These are phyloP conservation scores for Cyanoderma ruficeps DNA, from an alignment of 2,113 vertebrate genomes.

Conservation along the genomic window DNA sequence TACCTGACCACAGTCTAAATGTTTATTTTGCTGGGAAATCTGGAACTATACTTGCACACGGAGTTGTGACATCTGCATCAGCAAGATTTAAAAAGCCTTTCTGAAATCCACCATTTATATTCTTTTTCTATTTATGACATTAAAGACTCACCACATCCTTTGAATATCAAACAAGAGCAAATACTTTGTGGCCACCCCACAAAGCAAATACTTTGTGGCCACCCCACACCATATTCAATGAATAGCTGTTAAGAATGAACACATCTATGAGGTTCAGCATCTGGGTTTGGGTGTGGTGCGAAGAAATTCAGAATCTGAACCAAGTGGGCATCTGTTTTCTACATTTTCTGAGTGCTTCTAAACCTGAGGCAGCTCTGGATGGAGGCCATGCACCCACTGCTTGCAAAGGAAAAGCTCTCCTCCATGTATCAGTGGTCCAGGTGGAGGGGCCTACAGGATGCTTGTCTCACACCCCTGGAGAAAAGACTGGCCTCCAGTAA, in stretches of 20 bases:
- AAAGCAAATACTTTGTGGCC: background rate
- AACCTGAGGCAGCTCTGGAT: background rate
- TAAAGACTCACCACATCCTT: background rate
- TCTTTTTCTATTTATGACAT: background rate
- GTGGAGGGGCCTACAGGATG: background rate
- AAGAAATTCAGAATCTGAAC: background rate
- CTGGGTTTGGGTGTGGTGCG: background rate
- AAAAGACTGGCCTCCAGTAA: background rate
- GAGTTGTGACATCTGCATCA: background rate
- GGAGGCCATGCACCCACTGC: background rate
- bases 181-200: background rate
- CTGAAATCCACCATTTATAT: background rate
- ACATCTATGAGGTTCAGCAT: background rate
- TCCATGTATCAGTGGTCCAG: background rate
- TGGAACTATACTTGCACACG: background rate
- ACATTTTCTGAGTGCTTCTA: background rate
- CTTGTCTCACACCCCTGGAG: constrained; percentile 19
- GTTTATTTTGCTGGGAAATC: background rate
- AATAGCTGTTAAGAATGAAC: background rate
- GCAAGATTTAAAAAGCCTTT: background rate
- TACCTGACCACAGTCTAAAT: background rate
- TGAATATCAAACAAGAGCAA: background rate
- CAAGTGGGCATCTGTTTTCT: background rate
- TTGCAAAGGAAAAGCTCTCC: background rate
- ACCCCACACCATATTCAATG: background rate